Conservation (phyloP, 2,113 vertebrate genomes). For the Epinephelus lanceolatus region DNA sequence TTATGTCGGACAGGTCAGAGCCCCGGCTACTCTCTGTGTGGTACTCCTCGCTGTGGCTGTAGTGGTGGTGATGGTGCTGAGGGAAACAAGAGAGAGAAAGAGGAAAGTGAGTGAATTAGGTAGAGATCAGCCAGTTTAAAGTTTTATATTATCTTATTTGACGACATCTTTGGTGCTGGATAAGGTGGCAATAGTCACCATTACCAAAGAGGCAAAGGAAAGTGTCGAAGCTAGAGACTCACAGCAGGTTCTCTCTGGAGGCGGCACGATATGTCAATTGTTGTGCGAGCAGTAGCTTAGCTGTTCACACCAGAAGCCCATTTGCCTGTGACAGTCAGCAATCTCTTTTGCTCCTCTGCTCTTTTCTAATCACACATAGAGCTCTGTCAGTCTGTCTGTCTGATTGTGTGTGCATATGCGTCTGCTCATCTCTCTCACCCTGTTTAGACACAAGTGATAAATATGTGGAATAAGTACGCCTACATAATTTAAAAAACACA, state of each 20-base stretch:
- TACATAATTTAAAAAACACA: too few species aligned
- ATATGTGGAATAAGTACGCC: too few species aligned
- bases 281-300: too few species aligned
- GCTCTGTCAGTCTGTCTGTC: not conserved
- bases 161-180: not conserved
- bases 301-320: too few species aligned
- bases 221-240: not conserved
- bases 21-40: constrained; percentile 97
- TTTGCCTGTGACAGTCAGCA: not conserved
- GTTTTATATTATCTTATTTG: not conserved
- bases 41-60: constrained; percentile 94
- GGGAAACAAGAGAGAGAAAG: not conserved
- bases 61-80: constrained; percentile 89
- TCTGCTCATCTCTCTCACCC: too few species aligned
- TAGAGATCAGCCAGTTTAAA: not conserved
- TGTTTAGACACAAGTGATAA: too few species aligned
- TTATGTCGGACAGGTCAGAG: constrained; percentile 96
- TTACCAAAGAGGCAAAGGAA: not conserved
- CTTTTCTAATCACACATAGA: not conserved
- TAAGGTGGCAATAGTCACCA: not conserved
- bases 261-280: too few species aligned
- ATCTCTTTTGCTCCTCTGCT: too few species aligned
- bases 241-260: too few species aligned
- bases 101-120: not conserved
- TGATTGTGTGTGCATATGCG: too few species aligned